Evolutionary conservation across 2,113 vertebrate genomes (phyloP).

Genomic region (Hippocampus comes): DNA sequence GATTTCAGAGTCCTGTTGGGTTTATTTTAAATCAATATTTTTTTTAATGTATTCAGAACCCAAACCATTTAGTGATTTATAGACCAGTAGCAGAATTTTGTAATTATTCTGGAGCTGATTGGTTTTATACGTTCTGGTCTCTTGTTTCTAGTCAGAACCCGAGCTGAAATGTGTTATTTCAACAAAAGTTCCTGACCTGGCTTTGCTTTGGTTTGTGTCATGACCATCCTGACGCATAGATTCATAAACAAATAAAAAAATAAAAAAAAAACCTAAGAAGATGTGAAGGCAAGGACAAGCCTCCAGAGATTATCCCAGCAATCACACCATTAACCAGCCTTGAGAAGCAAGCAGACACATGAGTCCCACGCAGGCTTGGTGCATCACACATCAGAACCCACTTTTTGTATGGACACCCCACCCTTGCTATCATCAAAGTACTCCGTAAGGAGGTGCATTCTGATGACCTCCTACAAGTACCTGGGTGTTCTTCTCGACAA

Average conservation of each 20-base stretch:
- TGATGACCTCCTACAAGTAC: no score
- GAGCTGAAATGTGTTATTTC: background rate
- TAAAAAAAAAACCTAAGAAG: constrained; percentile 17
- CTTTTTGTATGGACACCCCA: constrained; percentile 29
- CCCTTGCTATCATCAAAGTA: constrained; percentile 48
- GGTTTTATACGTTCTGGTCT: no score
- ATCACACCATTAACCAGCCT: constrained; percentile 75
- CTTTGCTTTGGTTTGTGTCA: background rate
- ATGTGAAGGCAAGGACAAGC: constrained; percentile 22
- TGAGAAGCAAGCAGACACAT: constrained; percentile 59
- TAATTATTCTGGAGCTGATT: no score
- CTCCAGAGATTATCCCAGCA: constrained; percentile 72
- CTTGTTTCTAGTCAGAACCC: no score
- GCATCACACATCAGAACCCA: constrained; percentile 38
- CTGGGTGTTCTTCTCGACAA: no score
- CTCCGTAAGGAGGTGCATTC: constrained; percentile 47
- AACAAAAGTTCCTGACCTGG: background rate
- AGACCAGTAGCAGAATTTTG: no score
- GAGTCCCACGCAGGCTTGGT: constrained; percentile 63
- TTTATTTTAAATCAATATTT: no score
- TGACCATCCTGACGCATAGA: constrained; percentile 23
- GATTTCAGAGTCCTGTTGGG: no score
- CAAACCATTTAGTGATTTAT: no score
- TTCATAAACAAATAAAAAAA: constrained; percentile 20
- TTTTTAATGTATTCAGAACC: no score